phyloP scores from a whole-genome alignment of 2,797 vertebrate species.

The Sebastes minor region DNA sequence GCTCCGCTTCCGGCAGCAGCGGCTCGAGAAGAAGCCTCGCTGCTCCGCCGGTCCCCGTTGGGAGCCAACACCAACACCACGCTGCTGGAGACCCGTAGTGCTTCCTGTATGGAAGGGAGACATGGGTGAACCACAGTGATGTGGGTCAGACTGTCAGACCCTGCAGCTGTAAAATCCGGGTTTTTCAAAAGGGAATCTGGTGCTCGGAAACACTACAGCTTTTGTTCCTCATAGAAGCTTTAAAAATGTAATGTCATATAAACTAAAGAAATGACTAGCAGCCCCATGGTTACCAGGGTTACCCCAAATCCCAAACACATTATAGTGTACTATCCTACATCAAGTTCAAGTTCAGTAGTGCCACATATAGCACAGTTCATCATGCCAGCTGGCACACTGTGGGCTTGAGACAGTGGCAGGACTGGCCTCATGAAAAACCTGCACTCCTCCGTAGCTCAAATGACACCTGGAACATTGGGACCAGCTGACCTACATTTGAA shows the following conservation, averaged over 20 bases:
- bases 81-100: neutral
- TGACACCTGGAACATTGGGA: slow-evolving; percentile 55
- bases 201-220: neutral
- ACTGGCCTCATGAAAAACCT: slow-evolving; percentile 3
- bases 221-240: neutral
- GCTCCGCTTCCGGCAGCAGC: too few species aligned
- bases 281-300: neutral
- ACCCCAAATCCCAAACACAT: neutral
- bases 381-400: slow-evolving; percentile 8
- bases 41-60: too few species aligned
- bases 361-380: slow-evolving; percentile 9
- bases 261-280: neutral
- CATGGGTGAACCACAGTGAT: neutral
- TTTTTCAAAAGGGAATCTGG: neutral
- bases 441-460: slow-evolving; percentile 12
- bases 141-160: neutral
- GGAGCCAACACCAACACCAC: too few species aligned
- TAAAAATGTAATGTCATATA: neutral
- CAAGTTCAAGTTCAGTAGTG: neutral
- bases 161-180: neutral
- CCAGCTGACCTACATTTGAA: slow-evolving; percentile 58
- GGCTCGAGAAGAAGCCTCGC: too few species aligned
- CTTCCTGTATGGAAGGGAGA: neutral
- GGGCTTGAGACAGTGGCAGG: slow-evolving; percentile 14
- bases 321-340: neutral